These are phyloP conservation scores for Kuschelorhynchus macadamiae DNA, from an alignment of 2,888 invertebrate species.

Conservation along the genomic window DNA sequence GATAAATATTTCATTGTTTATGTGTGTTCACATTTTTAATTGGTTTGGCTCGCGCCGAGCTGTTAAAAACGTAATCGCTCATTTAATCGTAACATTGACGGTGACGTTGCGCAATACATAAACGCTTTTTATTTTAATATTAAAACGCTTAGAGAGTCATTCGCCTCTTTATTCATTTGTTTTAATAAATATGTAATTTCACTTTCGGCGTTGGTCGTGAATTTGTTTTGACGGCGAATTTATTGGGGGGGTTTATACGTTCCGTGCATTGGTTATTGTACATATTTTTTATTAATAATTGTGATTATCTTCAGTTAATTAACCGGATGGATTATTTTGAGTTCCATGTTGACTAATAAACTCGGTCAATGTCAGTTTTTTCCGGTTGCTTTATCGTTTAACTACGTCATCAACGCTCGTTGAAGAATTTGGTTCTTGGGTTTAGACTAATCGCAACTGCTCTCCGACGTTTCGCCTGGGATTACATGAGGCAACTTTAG, in stretches of 20 bases:
- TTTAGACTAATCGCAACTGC: too few relatives aligned
- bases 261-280: slow-evolving; percentile 26
- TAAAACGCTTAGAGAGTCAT: slow-evolving; percentile 35
- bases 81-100: slow-evolving; percentile 37
- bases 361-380: slow-evolving; percentile 30
- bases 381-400: slow-evolving; percentile 3
- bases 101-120: slow-evolving; percentile 32
- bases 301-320: slow-evolving; percentile 25
- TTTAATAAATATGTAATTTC: slow-evolving; percentile 42
- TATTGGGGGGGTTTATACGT: slow-evolving; percentile 31
- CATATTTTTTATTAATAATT: too few relatives aligned
- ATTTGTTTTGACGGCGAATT: slow-evolving; percentile 35
- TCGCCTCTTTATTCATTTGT: slow-evolving; percentile 40
- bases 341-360: slow-evolving; percentile 7
- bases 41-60: slow-evolving; percentile 33
- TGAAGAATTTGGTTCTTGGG: too few relatives aligned
- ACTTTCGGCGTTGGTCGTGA: slow-evolving; percentile 27
- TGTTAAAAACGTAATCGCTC: slow-evolving; percentile 27
- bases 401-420: slow-evolving; percentile 14
- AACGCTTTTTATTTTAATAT: slow-evolving; percentile 39
- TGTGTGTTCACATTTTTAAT: slow-evolving; percentile 55
- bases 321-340: slow-evolving; percentile 24
- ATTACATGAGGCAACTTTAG: too few relatives aligned
- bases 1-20: slow-evolving; percentile 58
- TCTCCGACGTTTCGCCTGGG: too few relatives aligned